Percentiles rank a stretch among this genome's conserved stretches.
Evolutionary conservation across 2,113 vertebrate species (phyloP).

Genomic region (Apus apus): DNA sequence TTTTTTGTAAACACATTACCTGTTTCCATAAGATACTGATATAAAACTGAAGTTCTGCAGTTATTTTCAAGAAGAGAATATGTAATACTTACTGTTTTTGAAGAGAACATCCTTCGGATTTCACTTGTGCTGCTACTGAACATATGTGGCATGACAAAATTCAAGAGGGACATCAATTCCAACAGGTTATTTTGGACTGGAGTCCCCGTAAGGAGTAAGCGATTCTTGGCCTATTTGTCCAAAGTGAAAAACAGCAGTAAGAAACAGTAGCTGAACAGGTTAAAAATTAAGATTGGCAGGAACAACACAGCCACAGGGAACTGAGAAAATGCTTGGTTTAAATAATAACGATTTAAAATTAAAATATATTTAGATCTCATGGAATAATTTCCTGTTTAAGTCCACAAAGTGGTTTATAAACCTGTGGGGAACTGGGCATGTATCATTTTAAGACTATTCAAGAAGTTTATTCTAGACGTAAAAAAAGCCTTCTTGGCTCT

Average conservation of each 20-base stretch:
- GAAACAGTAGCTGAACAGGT: not conserved
- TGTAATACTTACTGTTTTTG: conserved; percentile 81
- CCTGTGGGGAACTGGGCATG: not conserved
- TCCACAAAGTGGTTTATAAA: not conserved
- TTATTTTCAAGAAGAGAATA: not conserved
- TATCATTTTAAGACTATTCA: not conserved
- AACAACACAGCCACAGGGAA: not conserved
- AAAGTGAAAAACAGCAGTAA: not conserved
- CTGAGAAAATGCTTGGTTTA: not conserved
- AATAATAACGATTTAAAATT: not conserved
- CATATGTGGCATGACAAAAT: conserved; percentile 99
- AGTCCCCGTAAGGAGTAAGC: conserved; percentile 93
- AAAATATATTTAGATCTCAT: not conserved
- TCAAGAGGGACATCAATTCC: conserved; percentile 95
- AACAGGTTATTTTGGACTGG: conserved; percentile 95
- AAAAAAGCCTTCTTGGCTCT: not conserved
- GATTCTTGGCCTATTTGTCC: conserved; percentile 84
- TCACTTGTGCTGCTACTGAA: conserved; percentile 93
- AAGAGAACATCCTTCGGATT: conserved; percentile 95
- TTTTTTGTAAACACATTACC: not conserved
- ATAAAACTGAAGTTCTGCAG: not conserved
- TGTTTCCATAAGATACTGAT: fast-evolving
- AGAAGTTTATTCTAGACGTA: not conserved
- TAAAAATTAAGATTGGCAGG: not conserved
- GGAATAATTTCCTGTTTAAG: not conserved